Conservation (phyloP, 1,140 invertebrate species). For the Brachionus rubens region DNA sequence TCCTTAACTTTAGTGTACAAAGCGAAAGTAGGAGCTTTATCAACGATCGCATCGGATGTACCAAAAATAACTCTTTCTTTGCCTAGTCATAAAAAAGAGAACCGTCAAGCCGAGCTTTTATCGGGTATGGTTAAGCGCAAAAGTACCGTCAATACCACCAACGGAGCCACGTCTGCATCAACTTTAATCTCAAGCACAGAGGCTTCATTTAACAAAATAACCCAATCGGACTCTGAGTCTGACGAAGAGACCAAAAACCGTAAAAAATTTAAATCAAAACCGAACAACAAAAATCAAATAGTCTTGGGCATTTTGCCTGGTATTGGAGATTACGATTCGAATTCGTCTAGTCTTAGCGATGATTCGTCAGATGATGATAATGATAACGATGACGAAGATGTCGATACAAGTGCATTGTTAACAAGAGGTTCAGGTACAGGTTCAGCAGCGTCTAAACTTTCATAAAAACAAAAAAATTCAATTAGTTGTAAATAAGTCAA, state of each 20-base stretch:
- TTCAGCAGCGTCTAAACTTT: conserved; percentile 6
- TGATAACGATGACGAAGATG: not conserved
- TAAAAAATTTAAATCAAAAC: conserved; percentile 31
- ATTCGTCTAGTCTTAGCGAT: conserved; percentile 22
- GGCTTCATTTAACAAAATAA: conserved; percentile 11
- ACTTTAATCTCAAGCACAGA: conserved; percentile 27
- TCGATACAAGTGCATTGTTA: not conserved
- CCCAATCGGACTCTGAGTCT: not conserved
- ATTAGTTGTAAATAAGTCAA: not conserved
- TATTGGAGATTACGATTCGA: conserved; percentile 29
- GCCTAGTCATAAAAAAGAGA: conserved; percentile 35
- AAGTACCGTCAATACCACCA: not conserved
- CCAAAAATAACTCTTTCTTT: conserved; percentile 13
- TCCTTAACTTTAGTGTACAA: conserved; percentile 31
- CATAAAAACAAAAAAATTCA: not conserved
- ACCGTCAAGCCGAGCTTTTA: conserved; percentile 30
- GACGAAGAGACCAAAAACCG: not conserved
- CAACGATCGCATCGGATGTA: not conserved
- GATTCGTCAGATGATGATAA: conserved; percentile 21
- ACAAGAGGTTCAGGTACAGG: conserved; percentile 10
- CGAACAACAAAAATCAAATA: conserved; percentile 7
- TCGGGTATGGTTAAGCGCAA: conserved; percentile 26
- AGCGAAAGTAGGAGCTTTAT: not conserved
- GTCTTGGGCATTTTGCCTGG: conserved; percentile 17
- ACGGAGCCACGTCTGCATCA: not conserved